Percentiles rank a stretch among this genome's conserved stretches.
phyloP scores from a whole-genome alignment of 2,888 invertebrate genomes.

The Gerris lacustris region DNA sequence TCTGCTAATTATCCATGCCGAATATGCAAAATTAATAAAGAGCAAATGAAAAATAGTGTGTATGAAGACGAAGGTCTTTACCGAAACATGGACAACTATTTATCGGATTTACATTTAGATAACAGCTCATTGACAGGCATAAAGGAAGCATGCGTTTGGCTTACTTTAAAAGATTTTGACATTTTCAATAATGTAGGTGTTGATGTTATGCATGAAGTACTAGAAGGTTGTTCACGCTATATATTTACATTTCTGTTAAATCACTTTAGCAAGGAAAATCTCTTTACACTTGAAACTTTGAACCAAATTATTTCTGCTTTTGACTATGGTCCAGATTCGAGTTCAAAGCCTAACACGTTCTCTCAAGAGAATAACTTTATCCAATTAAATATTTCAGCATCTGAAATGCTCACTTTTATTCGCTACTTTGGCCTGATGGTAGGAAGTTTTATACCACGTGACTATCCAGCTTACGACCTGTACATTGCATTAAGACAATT shows the following conservation, averaged over 20 bases:
- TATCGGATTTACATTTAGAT: not conserved
- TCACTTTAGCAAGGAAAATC: not conserved
- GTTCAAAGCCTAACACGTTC: not conserved
- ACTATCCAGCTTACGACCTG: not conserved
- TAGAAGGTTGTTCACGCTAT: not conserved
- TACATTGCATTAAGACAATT: not conserved
- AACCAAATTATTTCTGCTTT: not conserved
- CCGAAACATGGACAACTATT: not conserved
- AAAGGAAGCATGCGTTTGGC: not conserved
- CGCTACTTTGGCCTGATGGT: not conserved
- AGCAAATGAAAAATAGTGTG: not conserved
- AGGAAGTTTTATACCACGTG: not conserved
- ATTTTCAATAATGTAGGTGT: not conserved
- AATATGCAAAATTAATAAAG: slow-evolving; percentile 6
- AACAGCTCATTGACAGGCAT: not conserved
- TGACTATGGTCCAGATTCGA: not conserved
- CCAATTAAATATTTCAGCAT: not conserved
- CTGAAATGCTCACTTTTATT: not conserved
- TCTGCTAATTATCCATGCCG: slow-evolving; percentile 13
- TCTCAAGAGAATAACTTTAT: not conserved
- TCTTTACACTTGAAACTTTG: not conserved
- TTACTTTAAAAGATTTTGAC: not conserved
- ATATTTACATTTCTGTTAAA: not conserved
- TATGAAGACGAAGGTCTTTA: not conserved
- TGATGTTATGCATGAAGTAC: not conserved